A percentile compares a stretch with the other conserved stretches of the same genome.
Evolutionary conservation across 2,888 invertebrate species (phyloP).

Genomic region (Lumbricus terrestris): DNA sequence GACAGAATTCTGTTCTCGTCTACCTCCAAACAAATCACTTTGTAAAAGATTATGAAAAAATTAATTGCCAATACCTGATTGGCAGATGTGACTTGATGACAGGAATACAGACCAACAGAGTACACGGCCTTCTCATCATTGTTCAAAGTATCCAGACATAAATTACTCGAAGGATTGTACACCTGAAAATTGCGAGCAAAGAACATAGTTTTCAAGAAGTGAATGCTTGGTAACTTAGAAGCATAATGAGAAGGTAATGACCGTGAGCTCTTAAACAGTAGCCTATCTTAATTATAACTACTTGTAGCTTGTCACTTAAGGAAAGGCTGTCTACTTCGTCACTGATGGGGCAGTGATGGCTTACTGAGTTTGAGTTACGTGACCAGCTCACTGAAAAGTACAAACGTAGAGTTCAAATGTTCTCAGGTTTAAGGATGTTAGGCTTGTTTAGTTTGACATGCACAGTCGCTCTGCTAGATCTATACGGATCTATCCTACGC

Average conservation of each 20-base stretch:
- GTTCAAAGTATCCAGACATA: constrained; percentile 57
- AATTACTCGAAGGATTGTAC: constrained; percentile 51
- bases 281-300: too few relatives aligned
- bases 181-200: constrained; percentile 45
- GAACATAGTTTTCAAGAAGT: neutral
- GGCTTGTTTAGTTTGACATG: neutral
- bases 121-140: constrained; percentile 55
- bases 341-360: neutral
- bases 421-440: neutral
- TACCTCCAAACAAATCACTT: too few relatives aligned
- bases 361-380: neutral
- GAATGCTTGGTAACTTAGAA: neutral
- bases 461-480: too few relatives aligned
- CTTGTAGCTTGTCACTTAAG: too few relatives aligned
- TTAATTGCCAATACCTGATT: constrained; percentile 43
- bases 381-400: neutral
- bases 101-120: constrained; percentile 53
- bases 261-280: neutral
- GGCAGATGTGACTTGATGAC: constrained; percentile 43
- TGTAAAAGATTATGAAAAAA: neutral
- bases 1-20: too few relatives aligned
- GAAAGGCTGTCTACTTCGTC: too few relatives aligned
- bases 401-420: neutral
- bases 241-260: neutral
- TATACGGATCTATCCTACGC: neutral